phyloP scores from a whole-genome alignment of 1,140 invertebrate genomes.

The Cotesia typhae region DNA sequence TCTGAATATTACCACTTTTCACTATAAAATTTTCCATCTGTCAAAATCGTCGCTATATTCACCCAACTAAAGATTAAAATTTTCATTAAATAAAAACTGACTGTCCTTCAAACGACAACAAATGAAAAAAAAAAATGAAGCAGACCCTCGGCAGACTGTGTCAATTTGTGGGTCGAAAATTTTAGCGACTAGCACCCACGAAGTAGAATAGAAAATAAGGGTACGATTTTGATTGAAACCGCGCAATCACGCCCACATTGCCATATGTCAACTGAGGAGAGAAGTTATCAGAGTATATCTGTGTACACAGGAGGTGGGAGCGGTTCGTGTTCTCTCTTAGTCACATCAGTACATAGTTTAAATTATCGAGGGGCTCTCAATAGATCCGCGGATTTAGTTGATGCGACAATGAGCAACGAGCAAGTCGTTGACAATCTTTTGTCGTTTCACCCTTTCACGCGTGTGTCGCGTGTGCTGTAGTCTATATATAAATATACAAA shows the following conservation, averaged over 20 bases:
- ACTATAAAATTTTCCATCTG: too few species aligned
- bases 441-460: conserved; percentile 22
- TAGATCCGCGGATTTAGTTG: background rate
- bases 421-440: conserved; percentile 31
- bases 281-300: background rate
- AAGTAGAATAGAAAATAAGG: background rate
- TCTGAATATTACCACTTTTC: too few species aligned
- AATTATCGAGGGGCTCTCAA: background rate
- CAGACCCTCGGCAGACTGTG: conserved; percentile 17
- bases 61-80: too few species aligned
- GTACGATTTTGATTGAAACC: conserved; percentile 29
- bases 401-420: conserved; percentile 15
- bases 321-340: too few species aligned
- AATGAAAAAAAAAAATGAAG: conserved; percentile 5
- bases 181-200: too few species aligned
- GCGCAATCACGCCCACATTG: background rate
- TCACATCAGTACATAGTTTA: background rate
- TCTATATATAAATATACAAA: too few species aligned
- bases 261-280: conserved; percentile 14
- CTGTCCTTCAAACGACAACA: background rate
- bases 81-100: too few species aligned
- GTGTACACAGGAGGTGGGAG: background rate
- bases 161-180: conserved; percentile 11
- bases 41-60: too few species aligned
- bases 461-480: background rate